Percentiles rank a stretch among this genome's conserved stretches.
Conservation (phyloP, 92 coral and sea anemone species). For the Porites cylindrica region DNA sequence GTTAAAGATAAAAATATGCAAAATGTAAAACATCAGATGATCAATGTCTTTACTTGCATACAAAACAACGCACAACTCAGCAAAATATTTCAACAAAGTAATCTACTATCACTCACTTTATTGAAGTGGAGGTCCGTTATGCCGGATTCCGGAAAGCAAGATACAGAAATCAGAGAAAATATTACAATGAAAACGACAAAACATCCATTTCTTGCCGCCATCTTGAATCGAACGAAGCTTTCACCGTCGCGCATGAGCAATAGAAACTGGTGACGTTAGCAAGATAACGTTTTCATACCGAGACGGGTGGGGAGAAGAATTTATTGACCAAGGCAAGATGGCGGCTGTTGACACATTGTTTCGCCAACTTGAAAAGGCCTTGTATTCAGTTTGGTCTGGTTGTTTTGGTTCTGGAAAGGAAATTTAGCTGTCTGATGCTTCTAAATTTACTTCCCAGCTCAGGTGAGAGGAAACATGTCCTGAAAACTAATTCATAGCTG, state of each 20-base stretch:
- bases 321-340: not conserved
- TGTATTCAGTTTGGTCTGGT: not conserved
- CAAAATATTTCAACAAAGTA: not conserved
- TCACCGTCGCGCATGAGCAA: slow-evolving; percentile 12
- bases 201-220: slow-evolving; percentile 78
- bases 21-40: not conserved
- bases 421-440: not conserved
- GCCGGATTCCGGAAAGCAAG: slow-evolving; percentile 85
- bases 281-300: slow-evolving; percentile 44
- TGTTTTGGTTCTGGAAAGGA: not conserved
- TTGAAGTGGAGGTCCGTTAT: slow-evolving; percentile 56
- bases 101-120: slow-evolving; percentile 40
- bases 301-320: slow-evolving; percentile 4
- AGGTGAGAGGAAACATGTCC: not conserved
- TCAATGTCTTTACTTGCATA: not conserved
- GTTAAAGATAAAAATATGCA: not conserved
- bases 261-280: slow-evolving; percentile 67
- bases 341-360: not conserved
- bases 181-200: slow-evolving; percentile 43
- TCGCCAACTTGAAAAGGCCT: not conserved
- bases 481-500: not conserved
- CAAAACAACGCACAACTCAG: not conserved
- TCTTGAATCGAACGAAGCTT: slow-evolving; percentile 56
- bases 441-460: not conserved
- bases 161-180: slow-evolving; percentile 41